Conservation (phyloP, 2,888 invertebrate genomes). For the Tuberolachnus salignus region DNA sequence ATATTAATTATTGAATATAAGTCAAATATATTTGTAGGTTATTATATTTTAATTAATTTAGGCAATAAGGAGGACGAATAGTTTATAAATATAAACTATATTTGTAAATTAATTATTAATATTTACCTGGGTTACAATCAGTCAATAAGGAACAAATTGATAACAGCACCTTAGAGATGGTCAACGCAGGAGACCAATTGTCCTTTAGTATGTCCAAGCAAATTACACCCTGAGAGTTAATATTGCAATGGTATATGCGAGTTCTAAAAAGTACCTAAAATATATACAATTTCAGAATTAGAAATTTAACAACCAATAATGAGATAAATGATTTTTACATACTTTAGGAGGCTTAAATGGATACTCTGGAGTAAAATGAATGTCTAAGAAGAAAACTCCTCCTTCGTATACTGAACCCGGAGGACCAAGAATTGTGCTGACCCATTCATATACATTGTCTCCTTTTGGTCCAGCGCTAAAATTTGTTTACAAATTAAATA, state of each 20-base stretch:
- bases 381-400: slow-evolving; percentile 97
- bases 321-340: slow-evolving; percentile 58
- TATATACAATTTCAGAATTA: slow-evolving; percentile 59
- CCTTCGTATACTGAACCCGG: slow-evolving; percentile 98
- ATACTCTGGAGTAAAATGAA: slow-evolving; percentile 96
- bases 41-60: not conserved
- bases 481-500: not conserved
- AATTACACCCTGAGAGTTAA: slow-evolving; percentile 97
- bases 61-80: slow-evolving; percentile 61
- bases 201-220: slow-evolving; percentile 97
- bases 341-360: slow-evolving; percentile 98
- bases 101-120: too few species aligned
- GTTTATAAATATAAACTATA: slow-evolving; percentile 57
- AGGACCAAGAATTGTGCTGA: slow-evolving; percentile 94
- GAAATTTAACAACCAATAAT: not conserved
- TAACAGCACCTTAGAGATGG: slow-evolving; percentile 95
- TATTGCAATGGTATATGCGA: slow-evolving; percentile 99
- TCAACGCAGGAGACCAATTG: slow-evolving; percentile 99
- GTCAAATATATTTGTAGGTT: too few species aligned
- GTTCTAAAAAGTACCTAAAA: slow-evolving; percentile 87
- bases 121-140: slow-evolving; percentile 95
- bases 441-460: slow-evolving; percentile 97
- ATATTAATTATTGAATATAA: too few species aligned
- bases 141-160: slow-evolving; percentile 97
- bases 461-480: slow-evolving; percentile 95